phyloP scores from a whole-genome alignment of 2,797 vertebrate genomes.

The Acipenser ruthenus region DNA sequence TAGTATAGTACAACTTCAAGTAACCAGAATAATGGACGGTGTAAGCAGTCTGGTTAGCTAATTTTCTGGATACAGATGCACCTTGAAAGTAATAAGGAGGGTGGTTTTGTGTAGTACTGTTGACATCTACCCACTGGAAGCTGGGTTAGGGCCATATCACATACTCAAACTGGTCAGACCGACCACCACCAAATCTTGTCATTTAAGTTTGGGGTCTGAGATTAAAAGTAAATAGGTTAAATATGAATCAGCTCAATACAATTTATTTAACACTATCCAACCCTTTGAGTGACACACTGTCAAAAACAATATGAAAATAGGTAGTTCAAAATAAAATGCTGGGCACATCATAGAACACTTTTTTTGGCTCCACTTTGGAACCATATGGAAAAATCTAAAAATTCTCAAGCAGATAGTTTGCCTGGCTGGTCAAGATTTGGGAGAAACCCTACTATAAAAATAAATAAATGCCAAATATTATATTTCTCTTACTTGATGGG shows the following conservation, averaged over 20 bases:
- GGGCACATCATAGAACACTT: background rate
- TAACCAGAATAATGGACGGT: no score
- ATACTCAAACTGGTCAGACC: background rate
- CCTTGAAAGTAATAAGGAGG: no score
- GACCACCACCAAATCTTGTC: background rate
- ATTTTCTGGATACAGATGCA: no score
- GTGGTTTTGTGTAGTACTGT: no score
- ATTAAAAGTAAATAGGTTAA: background rate
- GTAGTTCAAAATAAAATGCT: background rate
- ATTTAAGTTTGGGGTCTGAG: no score
- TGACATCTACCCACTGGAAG: no score
- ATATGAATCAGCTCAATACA: constrained; percentile 1
- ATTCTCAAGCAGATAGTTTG: background rate
- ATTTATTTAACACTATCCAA: background rate
- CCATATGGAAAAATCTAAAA: background rate
- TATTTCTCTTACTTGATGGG: background rate
- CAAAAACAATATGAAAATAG: background rate
- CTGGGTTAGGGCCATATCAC: no score
- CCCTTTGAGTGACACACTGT: background rate
- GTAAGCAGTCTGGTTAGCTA: no score
- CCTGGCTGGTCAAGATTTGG: background rate
- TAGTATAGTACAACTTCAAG: no score
- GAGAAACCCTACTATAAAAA: background rate
- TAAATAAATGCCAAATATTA: background rate
- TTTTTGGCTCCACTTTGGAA: background rate